Evolutionary conservation across 2,888 invertebrate genomes (phyloP).

Genomic region (Erebia epiphron): DNA sequence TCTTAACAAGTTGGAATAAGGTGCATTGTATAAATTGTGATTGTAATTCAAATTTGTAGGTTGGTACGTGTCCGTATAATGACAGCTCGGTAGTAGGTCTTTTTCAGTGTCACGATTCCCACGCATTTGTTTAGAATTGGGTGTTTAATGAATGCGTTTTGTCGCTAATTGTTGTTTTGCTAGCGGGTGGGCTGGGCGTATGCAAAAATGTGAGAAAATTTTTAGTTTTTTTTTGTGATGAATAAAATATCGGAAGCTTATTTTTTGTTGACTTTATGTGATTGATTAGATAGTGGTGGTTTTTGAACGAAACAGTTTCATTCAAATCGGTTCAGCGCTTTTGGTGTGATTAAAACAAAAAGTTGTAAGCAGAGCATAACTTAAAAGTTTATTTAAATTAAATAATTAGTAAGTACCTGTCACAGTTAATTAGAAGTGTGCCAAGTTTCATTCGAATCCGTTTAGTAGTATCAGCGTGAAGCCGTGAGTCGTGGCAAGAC

Average conservation of each 20-base stretch:
- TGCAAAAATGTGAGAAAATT: conserved; percentile 28
- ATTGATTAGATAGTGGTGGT: background rate
- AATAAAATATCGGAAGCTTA: background rate
- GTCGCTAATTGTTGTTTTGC: conserved; percentile 36
- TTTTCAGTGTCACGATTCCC: conserved; percentile 36
- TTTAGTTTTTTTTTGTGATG: background rate
- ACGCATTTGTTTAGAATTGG: conserved; percentile 35
- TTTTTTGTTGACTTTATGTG: background rate
- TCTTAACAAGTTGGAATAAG: background rate
- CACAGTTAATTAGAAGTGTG: no score
- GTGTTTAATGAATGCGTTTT: conserved; percentile 36
- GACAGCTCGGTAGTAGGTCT: conserved; percentile 43
- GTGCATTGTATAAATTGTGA: background rate
- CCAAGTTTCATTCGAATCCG: no score
- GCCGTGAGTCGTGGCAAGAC: no score
- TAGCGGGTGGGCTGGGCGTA: conserved; percentile 38
- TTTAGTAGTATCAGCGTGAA: no score
- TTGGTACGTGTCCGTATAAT: conserved; percentile 43
- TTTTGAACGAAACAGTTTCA: background rate
- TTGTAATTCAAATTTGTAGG: background rate
- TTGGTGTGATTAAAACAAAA: background rate
- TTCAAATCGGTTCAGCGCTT: background rate
- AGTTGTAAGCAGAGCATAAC: no score
- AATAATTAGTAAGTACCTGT: no score
- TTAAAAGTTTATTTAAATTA: no score